These are phyloP conservation scores for Taurulus bubalis DNA, from an alignment of 2,113 vertebrate genomes.

Conservation along the genomic window DNA sequence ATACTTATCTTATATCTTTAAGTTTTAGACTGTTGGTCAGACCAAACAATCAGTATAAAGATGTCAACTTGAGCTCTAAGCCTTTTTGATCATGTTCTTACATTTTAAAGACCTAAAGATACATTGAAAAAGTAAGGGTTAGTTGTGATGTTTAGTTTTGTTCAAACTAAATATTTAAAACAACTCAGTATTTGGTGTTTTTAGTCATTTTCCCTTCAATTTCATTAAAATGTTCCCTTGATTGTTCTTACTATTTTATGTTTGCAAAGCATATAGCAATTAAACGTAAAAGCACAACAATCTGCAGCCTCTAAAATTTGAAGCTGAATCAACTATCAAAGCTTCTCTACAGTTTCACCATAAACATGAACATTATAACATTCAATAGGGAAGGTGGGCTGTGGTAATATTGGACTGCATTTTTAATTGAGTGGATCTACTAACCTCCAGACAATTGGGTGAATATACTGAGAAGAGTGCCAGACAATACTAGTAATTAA, in stretches of 20 bases:
- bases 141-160: neutral
- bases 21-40: neutral
- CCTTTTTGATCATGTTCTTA: neutral
- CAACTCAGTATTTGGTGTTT: neutral
- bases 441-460: neutral
- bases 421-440: neutral
- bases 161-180: neutral
- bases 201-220: neutral
- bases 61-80: neutral
- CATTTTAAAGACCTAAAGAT: neutral
- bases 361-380: neutral
- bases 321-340: too few species aligned
- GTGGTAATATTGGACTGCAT: neutral
- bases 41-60: neutral
- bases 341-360: neutral
- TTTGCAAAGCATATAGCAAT: neutral
- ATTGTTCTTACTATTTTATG: neutral
- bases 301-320: neutral
- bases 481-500: too few species aligned
- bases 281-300: neutral
- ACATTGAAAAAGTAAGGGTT: neutral
- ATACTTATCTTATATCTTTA: neutral
- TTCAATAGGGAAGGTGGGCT: neutral
- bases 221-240: neutral
- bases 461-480: neutral